Percentiles rank a stretch among this genome's conserved stretches.
Evolutionary conservation across 2,113 vertebrate species (phyloP).

Genomic region (Otis tarda): DNA sequence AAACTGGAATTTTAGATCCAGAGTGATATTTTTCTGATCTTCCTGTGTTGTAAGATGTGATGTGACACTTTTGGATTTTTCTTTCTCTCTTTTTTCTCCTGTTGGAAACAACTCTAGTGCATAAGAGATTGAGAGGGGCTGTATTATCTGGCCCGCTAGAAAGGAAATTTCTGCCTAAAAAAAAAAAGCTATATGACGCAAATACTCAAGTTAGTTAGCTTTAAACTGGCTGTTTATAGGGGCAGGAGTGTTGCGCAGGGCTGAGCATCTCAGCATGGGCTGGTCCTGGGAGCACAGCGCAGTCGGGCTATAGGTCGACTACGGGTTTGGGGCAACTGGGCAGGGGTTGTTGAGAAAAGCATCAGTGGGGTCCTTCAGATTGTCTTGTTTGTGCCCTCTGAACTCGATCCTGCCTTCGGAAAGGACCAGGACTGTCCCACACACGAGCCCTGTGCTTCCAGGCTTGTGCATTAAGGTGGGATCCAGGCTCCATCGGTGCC

Average conservation of each 20-base stretch:
- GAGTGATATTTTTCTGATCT: fast-evolving
- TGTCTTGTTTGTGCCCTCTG: neutral
- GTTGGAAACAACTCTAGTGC: neutral
- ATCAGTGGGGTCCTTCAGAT: neutral
- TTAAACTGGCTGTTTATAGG: neutral
- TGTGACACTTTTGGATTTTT: neutral
- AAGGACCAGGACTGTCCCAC: neutral
- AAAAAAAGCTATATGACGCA: neutral
- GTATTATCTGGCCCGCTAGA: neutral
- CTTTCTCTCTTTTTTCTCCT: neutral
- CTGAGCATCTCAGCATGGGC: neutral
- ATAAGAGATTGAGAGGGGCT: neutral
- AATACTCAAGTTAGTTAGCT: neutral
- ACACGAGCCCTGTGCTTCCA: fast-evolving
- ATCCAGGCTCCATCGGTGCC: neutral
- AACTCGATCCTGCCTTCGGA: fast-evolving
- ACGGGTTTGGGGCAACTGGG: neutral
- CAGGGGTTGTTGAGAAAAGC: neutral
- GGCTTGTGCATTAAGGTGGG: neutral
- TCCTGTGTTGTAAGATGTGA: neutral
- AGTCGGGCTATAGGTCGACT: fast-evolving
- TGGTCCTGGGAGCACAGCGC: neutral
- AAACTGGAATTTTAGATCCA: neutral
- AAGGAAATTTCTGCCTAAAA: neutral
- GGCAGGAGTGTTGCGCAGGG: neutral